A percentile compares a stretch with the other conserved stretches of the same genome.
These are phyloP conservation scores for Rhysida immarginata DNA, from an alignment of 1,140 invertebrate genomes.

Conservation along the genomic window DNA sequence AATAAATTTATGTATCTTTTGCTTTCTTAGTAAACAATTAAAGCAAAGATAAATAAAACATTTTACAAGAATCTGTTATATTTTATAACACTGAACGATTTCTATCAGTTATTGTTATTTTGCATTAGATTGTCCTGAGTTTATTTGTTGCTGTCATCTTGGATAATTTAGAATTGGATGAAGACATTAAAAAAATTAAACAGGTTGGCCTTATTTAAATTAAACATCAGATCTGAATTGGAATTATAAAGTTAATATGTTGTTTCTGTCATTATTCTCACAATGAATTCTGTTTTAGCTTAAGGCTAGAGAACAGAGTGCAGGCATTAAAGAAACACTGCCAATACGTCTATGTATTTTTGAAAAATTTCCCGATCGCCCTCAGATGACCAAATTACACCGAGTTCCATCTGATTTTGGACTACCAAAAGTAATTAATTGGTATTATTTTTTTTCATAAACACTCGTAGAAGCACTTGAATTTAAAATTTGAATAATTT, in stretches of 20 bases:
- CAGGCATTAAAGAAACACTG: conserved; percentile 88
- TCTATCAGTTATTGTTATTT: no score
- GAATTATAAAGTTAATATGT: background rate
- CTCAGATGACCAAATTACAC: conserved; percentile 92
- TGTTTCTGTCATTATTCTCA: no score
- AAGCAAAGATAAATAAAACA: conserved; percentile 7
- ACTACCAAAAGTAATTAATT: conserved; percentile 61
- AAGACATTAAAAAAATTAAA: conserved; percentile 98
- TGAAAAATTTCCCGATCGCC: conserved; percentile 96
- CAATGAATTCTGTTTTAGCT: conserved; percentile 36
- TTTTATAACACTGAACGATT: background rate
- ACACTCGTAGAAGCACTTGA: no score
- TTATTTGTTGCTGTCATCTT: conserved; percentile 99
- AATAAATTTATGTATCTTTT: background rate
- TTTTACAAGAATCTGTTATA: background rate
- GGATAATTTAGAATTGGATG: conserved; percentile 97
- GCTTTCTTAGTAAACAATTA: no score
- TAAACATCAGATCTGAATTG: background rate
- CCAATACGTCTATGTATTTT: conserved; percentile 92
- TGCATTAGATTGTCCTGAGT: conserved; percentile 90
- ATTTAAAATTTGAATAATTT: background rate
- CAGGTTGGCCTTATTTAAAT: conserved; percentile 39
- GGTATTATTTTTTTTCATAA: background rate
- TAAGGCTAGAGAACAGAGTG: conserved; percentile 91
- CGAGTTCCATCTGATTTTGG: conserved; percentile 92